Conservation (phyloP, 30 jellyfish, hydroid and myxozoan genomes). For the Cassiopea andromeda region DNA sequence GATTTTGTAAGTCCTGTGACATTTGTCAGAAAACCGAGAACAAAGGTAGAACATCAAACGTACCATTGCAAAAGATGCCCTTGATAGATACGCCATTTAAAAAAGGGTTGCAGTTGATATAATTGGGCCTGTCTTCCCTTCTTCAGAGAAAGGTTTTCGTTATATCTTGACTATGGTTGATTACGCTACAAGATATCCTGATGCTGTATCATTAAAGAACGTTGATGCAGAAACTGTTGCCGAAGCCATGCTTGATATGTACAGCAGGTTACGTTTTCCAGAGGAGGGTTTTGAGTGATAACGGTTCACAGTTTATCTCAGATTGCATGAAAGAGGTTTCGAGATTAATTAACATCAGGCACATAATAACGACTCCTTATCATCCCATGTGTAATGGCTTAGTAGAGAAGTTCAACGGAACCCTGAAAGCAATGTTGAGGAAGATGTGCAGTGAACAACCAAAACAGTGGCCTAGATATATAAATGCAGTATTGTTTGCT, state of each 20-base stretch:
- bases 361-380: slow-evolving; percentile 51
- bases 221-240: slow-evolving; percentile 69
- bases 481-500: slow-evolving; percentile 54
- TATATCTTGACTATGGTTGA: slow-evolving; percentile 52
- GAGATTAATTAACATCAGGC: slow-evolving; percentile 26
- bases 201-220: slow-evolving; percentile 59
- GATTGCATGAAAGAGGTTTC: slow-evolving; percentile 64
- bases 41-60: slow-evolving; percentile 42
- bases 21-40: slow-evolving; percentile 39
- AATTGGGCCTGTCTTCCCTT: slow-evolving; percentile 63
- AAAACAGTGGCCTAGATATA: slow-evolving; percentile 64
- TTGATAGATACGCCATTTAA: slow-evolving; percentile 59
- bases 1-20: slow-evolving; percentile 45
- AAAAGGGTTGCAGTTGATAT: slow-evolving; percentile 61
- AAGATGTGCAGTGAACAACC: slow-evolving; percentile 64
- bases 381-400: slow-evolving; percentile 68
- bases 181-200: slow-evolving; percentile 61
- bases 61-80: slow-evolving; percentile 58
- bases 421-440: slow-evolving; percentile 44
- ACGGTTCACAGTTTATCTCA: slow-evolving; percentile 60
- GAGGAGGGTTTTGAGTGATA: slow-evolving; percentile 47
- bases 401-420: slow-evolving; percentile 58
- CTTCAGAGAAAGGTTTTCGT: slow-evolving; percentile 55
- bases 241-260: slow-evolving; percentile 62
- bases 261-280: slow-evolving; percentile 49